Conservation (phyloP, 2,888 invertebrate genomes). For the Sericinus montela region DNA sequence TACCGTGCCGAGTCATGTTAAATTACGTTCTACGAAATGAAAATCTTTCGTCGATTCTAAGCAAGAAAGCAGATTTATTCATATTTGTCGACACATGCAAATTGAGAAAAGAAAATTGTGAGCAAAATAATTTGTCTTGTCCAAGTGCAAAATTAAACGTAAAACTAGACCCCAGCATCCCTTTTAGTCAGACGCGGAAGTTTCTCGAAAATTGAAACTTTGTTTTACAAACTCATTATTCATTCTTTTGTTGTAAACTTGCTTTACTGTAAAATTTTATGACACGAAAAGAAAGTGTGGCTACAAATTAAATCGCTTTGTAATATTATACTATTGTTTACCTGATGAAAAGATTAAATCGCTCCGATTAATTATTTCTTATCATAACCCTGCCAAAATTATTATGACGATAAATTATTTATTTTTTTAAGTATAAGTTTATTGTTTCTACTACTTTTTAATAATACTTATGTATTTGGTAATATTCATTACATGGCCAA, state of each 20-base stretch:
- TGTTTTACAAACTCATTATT: conserved; percentile 71
- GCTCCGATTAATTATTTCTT: conserved; percentile 12
- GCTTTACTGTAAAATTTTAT: conserved; percentile 64
- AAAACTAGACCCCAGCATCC: conserved; percentile 51
- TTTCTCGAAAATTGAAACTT: conserved; percentile 67
- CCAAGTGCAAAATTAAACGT: conserved; percentile 47
- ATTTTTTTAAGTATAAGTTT: background rate
- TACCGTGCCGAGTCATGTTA: too few species aligned
- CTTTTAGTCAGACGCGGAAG: conserved; percentile 55
- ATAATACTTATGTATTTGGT: too few species aligned
- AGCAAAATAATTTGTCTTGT: conserved; percentile 20
- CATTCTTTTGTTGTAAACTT: conserved; percentile 72
- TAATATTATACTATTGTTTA: conserved; percentile 39
- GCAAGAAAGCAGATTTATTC: too few species aligned
- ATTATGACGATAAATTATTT: too few species aligned
- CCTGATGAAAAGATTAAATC: conserved; percentile 28
- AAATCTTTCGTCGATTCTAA: too few species aligned
- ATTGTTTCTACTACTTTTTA: too few species aligned
- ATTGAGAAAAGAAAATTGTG: conserved; percentile 7
- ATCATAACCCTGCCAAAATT: background rate
- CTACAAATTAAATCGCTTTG: conserved; percentile 67
- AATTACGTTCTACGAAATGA: too few species aligned
- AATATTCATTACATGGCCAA: too few species aligned
- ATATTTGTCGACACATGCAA: background rate
- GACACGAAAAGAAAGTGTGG: conserved; percentile 67